Base-by-base conservation (phyloP, 2,888 invertebrate genomes). In the Aradus depressus region DNA sequence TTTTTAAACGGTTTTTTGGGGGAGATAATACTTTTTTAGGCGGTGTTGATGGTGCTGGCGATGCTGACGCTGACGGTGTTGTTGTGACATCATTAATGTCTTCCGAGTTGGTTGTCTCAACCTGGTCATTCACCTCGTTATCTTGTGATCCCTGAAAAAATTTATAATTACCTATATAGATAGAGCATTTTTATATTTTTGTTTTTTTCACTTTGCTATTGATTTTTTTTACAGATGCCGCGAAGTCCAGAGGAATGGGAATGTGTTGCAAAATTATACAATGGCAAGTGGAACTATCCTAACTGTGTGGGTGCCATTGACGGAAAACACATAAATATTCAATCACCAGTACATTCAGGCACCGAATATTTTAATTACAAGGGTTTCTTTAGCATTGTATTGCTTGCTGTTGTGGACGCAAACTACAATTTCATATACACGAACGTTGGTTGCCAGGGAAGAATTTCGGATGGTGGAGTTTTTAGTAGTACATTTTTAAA, bases 361-460 rank as follows among this genome's bases (percentile, higher is more conserved):
- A 55, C 57, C n/a, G 52, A 57, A 41, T 61, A 44, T 50, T 62
- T 58, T 49, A 60, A 59, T 52, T 63, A 61, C 50, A 61, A 62
- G 57, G 51, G 53, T n/a, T 58, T 52, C 52, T 60, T 58, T 47
- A 61, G 60, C 22, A 56, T 62, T 43, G 60, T 61, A 14, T 55
- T 62, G 21, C 50, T 63, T 41, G 62, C 59, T 32, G 43, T 61
- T 31, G 56, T 58, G 44, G 59, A 62, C 58, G 57, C 61, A 48
- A 58, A 61, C 44, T 62, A 62, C 50, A 57, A 55, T 52, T 64
- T 64, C 54, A 56, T 60, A 41, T 61, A 58, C 55, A 60, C 57
- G 34, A 59, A 64, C 44, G 54, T 63, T 56, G 63, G 62, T 4
- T 60, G 59, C 54, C 59, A 61, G 51, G 61, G 60, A 25, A 56